Base-by-base conservation (phyloP, 2,113 vertebrate genomes). In the Eulemur rufifrons region DNA sequence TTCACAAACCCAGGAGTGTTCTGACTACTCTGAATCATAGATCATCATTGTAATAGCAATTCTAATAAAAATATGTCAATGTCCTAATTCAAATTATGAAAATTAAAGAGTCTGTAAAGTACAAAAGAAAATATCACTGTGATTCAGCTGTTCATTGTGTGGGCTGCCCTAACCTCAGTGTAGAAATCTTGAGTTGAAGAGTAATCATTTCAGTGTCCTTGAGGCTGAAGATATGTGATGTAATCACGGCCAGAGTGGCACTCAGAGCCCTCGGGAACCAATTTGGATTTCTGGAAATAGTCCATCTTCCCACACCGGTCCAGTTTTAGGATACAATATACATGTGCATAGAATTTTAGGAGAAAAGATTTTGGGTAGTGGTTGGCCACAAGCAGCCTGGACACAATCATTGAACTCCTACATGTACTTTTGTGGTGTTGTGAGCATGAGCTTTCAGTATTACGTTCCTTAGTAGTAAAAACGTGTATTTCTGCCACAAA, bases 401-500 rank as follows among this genome's bases (percentile, higher is more conserved):
- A 76, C 4, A 8, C 5, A 34, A 8, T 68, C 29, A 39, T 0
- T 80, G 21, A 76, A 21, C 47, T 54, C 27, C 47, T 76, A 45
- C 23, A 34, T 34, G 20, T 64, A 47, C 32, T 91, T 66, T 77
- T 34, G 17, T 18, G 18, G 27, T 13, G 15, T 9, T 15, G 5
- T 1, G 11, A n/a, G 47, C 21, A 18, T 52, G 47, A 2, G 1
- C 45, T 5, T 47, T 20, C 2, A 71, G 32, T 5, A 15, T 13
- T 39, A 32, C 13, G 8, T 59, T 77, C 21, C 5, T 56, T 77
- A 63, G 39, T 50, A 85, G 1, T 27, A 50, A 92, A 92, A 12
- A 81, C 32, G 23, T 59, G n/a, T 82, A 13, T 42, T 88, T 86
- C 74, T 83, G 68, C 32, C 54, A 61, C 14, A 91, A 14, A 95